Evolutionary conservation across 2,888 invertebrate species (phyloP), one percentile per base, ranked within the genome.

Genomic region (Yponomeuta cagnagella): DNA sequence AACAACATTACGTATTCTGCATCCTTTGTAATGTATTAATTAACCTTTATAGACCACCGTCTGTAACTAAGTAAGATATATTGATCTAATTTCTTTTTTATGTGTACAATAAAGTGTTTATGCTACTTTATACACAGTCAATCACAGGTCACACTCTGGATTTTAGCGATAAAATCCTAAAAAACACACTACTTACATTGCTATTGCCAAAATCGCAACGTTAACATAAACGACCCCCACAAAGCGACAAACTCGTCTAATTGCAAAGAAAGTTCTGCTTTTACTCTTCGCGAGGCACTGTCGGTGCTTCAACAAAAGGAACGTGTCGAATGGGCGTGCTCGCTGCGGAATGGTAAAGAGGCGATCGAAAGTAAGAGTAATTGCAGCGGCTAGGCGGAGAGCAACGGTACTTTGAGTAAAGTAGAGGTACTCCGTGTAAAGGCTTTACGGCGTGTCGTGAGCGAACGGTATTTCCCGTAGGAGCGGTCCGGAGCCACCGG

Each of bases 331-430:
- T 68, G 23, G 12, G 52, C 30, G 48, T 31, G 10, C 33, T 23
- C 65, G 12, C 10, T 10, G 65, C 30, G 23, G 67, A 31, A 63
- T 43, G 63, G 63, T 70, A 70, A 70, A 70, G 63, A 70, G 37
- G 15, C n/a, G 74, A 82, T 84, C 77, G 90, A 91, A 89, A 91
- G 88, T 83, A 87, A 90, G 86, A 90, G 90, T 87, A 83, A 84
- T 83, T 78, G 76, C 73, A 73, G 77, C 77, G 52, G 80, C 81
- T 83, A 82, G 81, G 76, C 75, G 74, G 75, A 74, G 74, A 69
- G 75, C 80, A 72, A 74, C 74, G 73, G 74, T 71, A 73, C 73
- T 37, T 31, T 58, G 66, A 52, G 68, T 37, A 65, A 73, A 70
- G 75, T 80, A 72, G 73, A 73, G 74, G 74, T 71, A 73, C 72